phyloP scores from a whole-genome alignment of 2,113 vertebrate genomes.

The Centropus unirufus region DNA sequence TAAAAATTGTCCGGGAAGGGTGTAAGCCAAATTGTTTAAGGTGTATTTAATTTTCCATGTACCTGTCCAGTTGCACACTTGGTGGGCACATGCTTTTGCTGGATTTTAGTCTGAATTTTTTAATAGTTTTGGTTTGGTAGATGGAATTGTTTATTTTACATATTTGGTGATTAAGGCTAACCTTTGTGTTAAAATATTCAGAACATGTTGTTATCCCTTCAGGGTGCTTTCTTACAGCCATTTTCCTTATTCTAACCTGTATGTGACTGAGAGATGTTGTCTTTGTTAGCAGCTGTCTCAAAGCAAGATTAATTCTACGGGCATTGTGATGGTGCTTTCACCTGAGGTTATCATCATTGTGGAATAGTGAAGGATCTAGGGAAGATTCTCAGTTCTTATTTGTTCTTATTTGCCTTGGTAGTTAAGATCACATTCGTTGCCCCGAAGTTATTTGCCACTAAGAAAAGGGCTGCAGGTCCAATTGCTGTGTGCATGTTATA shows the following conservation, averaged over 20 bases:
- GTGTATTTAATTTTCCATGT: not conserved
- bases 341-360: not conserved
- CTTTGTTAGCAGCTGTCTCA: not conserved
- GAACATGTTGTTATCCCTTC: not conserved
- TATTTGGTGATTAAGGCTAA: not conserved
- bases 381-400: not conserved
- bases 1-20: not conserved
- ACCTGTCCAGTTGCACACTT: not conserved
- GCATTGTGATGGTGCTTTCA: not conserved
- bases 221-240: not conserved
- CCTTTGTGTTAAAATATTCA: not conserved
- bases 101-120: not conserved
- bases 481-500: fast-evolving
- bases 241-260: not conserved
- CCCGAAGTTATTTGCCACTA: not conserved
- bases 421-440: not conserved
- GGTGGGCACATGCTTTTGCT: not conserved
- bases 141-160: fast-evolving
- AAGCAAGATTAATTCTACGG: not conserved
- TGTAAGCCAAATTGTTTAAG: not conserved
- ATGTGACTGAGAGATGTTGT: not conserved
- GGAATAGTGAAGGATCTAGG: not conserved
- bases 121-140: not conserved
- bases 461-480: not conserved
- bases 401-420: not conserved